phyloP scores from a whole-genome alignment of 2,797 vertebrate genomes.

The Loris lydekkerianus region DNA sequence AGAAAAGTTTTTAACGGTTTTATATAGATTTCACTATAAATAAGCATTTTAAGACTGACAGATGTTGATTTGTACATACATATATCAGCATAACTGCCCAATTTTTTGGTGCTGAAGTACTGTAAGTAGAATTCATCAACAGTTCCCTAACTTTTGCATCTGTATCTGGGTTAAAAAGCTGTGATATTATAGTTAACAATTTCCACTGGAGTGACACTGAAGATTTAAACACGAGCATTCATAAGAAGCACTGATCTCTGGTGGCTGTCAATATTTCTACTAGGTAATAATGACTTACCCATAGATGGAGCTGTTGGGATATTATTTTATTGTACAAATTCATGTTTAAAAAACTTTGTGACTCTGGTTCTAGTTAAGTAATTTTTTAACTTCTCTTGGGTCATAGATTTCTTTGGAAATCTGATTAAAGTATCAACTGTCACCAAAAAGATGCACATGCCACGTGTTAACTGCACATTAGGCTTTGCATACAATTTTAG shows the following conservation, averaged over 20 bases:
- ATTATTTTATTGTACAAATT: conserved; percentile 78
- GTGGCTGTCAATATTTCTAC: conserved; percentile 58
- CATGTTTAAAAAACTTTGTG: conserved; percentile 57
- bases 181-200: conserved; percentile 82
- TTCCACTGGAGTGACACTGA: conserved; percentile 75
- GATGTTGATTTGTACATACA: conserved; percentile 88
- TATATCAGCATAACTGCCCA: conserved; percentile 88
- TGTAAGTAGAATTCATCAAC: conserved; percentile 89
- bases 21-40: conserved; percentile 92
- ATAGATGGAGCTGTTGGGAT: conserved; percentile 88
- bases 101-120: conserved; percentile 89
- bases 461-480: conserved; percentile 58
- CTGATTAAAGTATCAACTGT: conserved; percentile 75
- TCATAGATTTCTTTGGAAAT: conserved; percentile 83
- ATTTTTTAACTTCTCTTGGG: conserved; percentile 71
- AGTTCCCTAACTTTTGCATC: conserved; percentile 87
- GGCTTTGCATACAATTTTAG: conserved; percentile 71
- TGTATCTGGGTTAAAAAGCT: conserved; percentile 82
- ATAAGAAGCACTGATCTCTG: conserved; percentile 50
- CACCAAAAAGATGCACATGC: conserved; percentile 73
- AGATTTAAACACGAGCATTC: conserved; percentile 77
- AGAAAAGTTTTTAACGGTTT: conserved; percentile 90
- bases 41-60: conserved; percentile 90
- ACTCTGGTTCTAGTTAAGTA: conserved; percentile 73
- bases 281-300: conserved; percentile 71